Evolutionary conservation across 2,113 vertebrate genomes (phyloP).

Genomic region (Lasiurus cinereus): DNA sequence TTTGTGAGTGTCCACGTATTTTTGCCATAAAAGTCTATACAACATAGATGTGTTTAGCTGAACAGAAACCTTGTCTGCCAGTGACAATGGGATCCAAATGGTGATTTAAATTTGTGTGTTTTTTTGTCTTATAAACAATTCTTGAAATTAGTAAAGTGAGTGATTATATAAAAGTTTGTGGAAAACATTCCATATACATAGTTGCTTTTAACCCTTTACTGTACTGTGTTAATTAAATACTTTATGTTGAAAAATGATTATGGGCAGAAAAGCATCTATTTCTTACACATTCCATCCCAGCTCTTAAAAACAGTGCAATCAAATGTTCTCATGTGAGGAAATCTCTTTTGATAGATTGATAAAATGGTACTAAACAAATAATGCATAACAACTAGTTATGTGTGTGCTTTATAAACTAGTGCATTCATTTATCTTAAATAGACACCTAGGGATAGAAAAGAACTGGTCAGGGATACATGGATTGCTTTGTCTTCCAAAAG

Average conservation of each 20-base stretch:
- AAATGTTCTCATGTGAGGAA: not conserved
- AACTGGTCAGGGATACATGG: not conserved
- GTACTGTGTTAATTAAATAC: slow-evolving; percentile 46
- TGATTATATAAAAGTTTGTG: slow-evolving; percentile 35
- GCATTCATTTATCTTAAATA: not conserved
- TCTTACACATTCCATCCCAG: not conserved
- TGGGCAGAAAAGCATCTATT: not conserved
- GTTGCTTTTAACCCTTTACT: slow-evolving; percentile 46
- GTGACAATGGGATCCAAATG: slow-evolving; percentile 81
- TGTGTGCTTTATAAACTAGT: not conserved
- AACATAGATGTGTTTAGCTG: slow-evolving; percentile 75
- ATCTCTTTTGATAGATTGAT: not conserved
- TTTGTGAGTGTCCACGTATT: slow-evolving; percentile 79
- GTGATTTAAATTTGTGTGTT: slow-evolving; percentile 76
- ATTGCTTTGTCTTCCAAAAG: not conserved
- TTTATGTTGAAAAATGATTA: slow-evolving; percentile 34
- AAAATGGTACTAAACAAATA: not conserved
- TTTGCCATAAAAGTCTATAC: slow-evolving; percentile 82
- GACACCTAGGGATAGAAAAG: not conserved
- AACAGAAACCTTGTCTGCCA: slow-evolving; percentile 81
- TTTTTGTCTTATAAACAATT: slow-evolving; percentile 73
- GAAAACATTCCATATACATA: slow-evolving; percentile 5
- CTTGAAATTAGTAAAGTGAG: slow-evolving; percentile 14
- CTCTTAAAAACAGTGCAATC: slow-evolving; percentile 36
- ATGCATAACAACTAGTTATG: not conserved